Evolutionary conservation across 2,113 vertebrate genomes (phyloP).

Genomic region (Prionailurus viverrinus): DNA sequence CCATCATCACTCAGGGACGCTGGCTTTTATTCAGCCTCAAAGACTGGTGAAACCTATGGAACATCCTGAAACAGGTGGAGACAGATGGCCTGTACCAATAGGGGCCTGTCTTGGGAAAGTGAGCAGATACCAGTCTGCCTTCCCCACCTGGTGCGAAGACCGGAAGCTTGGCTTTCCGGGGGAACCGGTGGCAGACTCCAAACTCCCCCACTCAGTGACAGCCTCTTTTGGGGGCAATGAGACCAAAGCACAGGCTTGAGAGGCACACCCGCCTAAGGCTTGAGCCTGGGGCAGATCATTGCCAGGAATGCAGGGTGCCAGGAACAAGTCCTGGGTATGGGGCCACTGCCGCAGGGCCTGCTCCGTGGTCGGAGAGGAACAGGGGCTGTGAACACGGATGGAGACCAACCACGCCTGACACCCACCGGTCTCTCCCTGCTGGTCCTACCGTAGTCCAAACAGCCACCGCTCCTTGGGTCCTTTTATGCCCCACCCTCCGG

Average conservation of each 20-base stretch:
- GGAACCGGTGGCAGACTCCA: neutral
- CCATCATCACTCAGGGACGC: neutral
- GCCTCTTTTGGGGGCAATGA: neutral
- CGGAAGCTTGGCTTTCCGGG: neutral
- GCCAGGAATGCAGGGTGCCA: neutral
- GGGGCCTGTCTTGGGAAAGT: neutral
- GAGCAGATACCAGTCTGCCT: neutral
- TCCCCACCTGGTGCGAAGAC: neutral
- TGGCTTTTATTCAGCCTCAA: neutral
- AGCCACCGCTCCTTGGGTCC: neutral
- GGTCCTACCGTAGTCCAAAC: rapidly evolving
- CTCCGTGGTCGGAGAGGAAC: neutral
- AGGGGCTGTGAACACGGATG: neutral
- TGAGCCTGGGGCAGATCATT: neutral
- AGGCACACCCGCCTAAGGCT: neutral
- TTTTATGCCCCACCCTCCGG: neutral
- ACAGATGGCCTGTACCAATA: neutral
- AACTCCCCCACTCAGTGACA: neutral
- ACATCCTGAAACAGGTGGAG: neutral
- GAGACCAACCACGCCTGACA: neutral
- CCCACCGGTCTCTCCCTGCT: rapidly evolving
- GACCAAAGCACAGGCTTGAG: neutral
- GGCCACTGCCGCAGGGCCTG: neutral
- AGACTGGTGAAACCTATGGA: neutral
- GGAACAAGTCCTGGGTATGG: neutral